Evolutionary conservation across 2,113 vertebrate species (phyloP), one percentile per base, ranked within the genome.

Genomic region (Phyllostomus hastatus): DNA sequence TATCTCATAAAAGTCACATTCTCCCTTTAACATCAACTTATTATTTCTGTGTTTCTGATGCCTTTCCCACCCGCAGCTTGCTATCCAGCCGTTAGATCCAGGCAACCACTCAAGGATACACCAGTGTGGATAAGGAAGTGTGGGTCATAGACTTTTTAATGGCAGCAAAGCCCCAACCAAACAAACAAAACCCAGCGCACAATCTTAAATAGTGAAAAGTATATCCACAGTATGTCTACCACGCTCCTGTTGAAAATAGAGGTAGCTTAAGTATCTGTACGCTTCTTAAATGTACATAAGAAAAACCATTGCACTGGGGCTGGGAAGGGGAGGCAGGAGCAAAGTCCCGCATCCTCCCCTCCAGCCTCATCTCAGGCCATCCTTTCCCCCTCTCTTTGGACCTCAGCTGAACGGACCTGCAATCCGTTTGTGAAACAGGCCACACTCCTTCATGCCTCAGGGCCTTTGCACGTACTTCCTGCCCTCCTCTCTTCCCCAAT

Each of bases 1-100:
- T 41, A 54, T 81, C 41, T 87, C 57, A 54, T 90, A 81, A 81
- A 61, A 78, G 35, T 93, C 64, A 35, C 70, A n/a, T 59, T 67
- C 22, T 19, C 33, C 50, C 43, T 87, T 90, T 28, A 54, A 69
- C 12, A 88, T 70, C 41, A 33, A 43, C 16, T 91, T 79, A 35
- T 43, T 31, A 59, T 83, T 89, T 87, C 73, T 93, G 46, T 41
- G 17, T 90, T 79, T 80, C 41, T 57, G 69, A 33, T 80, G 46
- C n/a, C 38, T 73, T 33, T 26, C 24, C 52, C 12, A 12, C 38
- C 11, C 48, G 14, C 10, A 5, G 73, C 19, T 92, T 82, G 10
- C 50, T 72, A 4, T 31, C 41, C 22, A 87, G 61, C 7, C 38
- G 38, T 72, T 76, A 83, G 87, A 67, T 73, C 67, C 38, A 82